Conservation (phyloP, 2,113 vertebrate species). For the Ellobius talpinus region DNA sequence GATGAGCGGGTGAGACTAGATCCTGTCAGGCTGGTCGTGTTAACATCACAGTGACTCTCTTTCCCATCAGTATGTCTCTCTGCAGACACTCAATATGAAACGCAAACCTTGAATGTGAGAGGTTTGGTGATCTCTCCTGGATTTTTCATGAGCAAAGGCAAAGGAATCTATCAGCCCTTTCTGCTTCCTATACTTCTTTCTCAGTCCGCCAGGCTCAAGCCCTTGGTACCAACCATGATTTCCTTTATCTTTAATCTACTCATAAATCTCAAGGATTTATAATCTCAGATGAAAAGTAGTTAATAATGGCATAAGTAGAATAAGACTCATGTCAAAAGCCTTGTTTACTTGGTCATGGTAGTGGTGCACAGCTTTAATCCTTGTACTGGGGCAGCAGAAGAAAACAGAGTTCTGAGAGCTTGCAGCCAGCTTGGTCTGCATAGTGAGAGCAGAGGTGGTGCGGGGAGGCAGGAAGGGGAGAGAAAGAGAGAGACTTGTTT, state of each 20-base stretch:
- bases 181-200: neutral
- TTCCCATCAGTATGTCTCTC: neutral
- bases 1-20: neutral
- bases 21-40: neutral
- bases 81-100: constrained; percentile 7
- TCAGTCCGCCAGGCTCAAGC: neutral
- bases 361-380: neutral
- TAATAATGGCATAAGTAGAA: neutral
- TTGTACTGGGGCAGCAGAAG: neutral
- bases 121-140: neutral
- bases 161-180: neutral
- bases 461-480: neutral
- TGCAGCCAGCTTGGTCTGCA: neutral
- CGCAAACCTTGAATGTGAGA: neutral
- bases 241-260: neutral
- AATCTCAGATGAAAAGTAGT: neutral
- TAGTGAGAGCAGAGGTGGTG: neutral
- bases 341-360: neutral
- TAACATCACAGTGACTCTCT: constrained; percentile 1
- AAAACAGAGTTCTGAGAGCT: neutral
- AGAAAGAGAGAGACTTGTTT: neutral
- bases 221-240: neutral
- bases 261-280: neutral
- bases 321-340: neutral
- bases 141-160: neutral